Evolutionary conservation across 1,140 invertebrate species (phyloP), one percentile per base, ranked within the genome.

Genomic region (Agrypnia vestita): DNA sequence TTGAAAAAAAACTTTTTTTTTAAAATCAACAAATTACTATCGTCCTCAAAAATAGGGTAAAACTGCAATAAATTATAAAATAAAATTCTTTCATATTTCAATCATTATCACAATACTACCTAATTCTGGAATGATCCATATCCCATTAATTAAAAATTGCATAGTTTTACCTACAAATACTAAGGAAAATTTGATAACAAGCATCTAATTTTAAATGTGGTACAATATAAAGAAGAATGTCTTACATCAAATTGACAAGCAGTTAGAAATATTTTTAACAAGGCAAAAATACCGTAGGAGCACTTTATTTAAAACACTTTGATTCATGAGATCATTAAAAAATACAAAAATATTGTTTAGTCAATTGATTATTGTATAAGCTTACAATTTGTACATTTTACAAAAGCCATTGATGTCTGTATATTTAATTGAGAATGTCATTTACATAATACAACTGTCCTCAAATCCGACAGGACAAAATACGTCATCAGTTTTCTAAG

Each of bases 261-360:
- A 44, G 10, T 44, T 43, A 44, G 21, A 25, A 3, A 62, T 13
- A 62, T 53, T 21, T 51, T 51, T 49, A 71, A 55, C 25, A 74
- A 74, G 51, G 72, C 72, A 21, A 55, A 53, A 74, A 74, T 35
- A 74, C 51, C 13, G 25, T 35, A 56, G 51, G 53, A 17, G 49
- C 19, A 13, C n/a, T 19, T 74, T 55, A 44, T 19, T 73, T 56
- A 59, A 74, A 55, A 56, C 56, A 61, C 17, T 61, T 19, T 56
- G 35, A 17, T 15, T 67, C 25, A 67, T 77, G 75, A 77, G 75
- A 77, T 77, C 75, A 77, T 77, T 46, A 75, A 12, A 35, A 35
- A 72, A 77, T 77, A 77, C 61, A 77, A 77, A 77, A 77, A 77
- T 77, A 77, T 69, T 77, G 61, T 77, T 77, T 43, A 77, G 43